These are phyloP conservation scores for Oreonectes daqikongensis DNA, from an alignment of 2,797 vertebrate species.

Conservation along the genomic window DNA sequence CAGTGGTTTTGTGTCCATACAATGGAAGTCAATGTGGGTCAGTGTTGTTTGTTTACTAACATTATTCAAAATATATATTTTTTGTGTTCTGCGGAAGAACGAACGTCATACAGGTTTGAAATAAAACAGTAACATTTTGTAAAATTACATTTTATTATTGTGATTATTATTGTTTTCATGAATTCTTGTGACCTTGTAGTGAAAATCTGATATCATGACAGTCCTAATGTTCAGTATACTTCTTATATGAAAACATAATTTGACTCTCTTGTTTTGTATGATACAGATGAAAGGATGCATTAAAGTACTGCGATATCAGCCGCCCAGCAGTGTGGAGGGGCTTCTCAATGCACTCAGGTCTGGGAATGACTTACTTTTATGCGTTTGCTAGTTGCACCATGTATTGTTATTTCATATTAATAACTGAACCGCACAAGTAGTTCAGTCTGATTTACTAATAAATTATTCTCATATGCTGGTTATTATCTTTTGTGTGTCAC, in stretches of 20 bases:
- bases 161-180: too few species aligned
- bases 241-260: not conserved
- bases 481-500: slow-evolving; percentile 16
- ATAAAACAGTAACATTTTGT: too few species aligned
- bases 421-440: not conserved
- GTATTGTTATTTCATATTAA: not conserved
- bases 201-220: too few species aligned
- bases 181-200: too few species aligned
- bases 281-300: slow-evolving; percentile 97
- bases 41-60: too few species aligned
- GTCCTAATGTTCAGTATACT: not conserved
- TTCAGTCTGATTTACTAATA: not conserved
- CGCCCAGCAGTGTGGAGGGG: slow-evolving; percentile 95
- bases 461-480: not conserved
- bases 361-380: not conserved
- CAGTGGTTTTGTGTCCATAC: too few species aligned
- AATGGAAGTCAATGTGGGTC: too few species aligned
- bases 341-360: slow-evolving; percentile 98
- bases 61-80: too few species aligned
- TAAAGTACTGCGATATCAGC: slow-evolving; percentile 93
- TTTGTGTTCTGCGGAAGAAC: too few species aligned
- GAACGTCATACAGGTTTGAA: too few species aligned
- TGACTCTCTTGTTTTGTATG: not conserved
- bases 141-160: too few species aligned
- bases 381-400: not conserved